Evolutionary conservation across 2,113 vertebrate species (phyloP).

Genomic region (Mandrillus leucophaeus): DNA sequence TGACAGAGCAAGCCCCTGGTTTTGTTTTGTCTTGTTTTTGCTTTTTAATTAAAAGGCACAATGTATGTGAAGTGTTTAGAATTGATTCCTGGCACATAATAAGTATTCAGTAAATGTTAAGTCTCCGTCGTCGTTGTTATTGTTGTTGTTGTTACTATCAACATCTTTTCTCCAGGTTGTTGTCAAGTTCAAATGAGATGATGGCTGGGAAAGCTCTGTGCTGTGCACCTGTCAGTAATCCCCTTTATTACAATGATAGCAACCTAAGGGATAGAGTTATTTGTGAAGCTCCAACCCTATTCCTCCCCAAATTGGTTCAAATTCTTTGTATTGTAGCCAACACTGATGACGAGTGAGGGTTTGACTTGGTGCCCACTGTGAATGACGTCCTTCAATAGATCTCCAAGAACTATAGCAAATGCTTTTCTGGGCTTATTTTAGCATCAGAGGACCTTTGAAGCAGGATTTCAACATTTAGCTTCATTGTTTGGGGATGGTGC

Average conservation of each 20-base stretch:
- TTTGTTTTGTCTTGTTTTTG: no score
- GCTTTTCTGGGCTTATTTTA: slow-evolving; percentile 69
- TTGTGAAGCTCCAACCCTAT: slow-evolving; percentile 27
- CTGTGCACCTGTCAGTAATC: slow-evolving; percentile 46
- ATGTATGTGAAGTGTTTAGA: neutral
- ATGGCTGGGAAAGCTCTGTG: neutral
- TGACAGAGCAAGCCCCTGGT: no score
- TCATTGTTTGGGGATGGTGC: slow-evolving; percentile 1
- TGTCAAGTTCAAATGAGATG: neutral
- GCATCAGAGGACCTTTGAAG: slow-evolving; percentile 52
- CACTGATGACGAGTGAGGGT: slow-evolving; percentile 46
- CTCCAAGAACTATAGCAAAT: slow-evolving; percentile 53
- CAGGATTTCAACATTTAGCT: slow-evolving; percentile 41
- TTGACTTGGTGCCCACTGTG: slow-evolving; percentile 66
- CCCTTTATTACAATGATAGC: slow-evolving; percentile 37
- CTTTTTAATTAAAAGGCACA: neutral
- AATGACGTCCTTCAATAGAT: slow-evolving; percentile 59
- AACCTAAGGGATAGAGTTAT: slow-evolving; percentile 38
- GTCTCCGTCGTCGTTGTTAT: neutral
- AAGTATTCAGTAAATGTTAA: neutral
- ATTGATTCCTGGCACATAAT: neutral
- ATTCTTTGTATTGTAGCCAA: slow-evolving; percentile 71
- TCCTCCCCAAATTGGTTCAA: slow-evolving; percentile 49
- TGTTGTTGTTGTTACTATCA: no score
- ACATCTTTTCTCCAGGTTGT: neutral